Base-by-base conservation (phyloP, 2,797 vertebrate genomes). In the Tapera naevia region DNA sequence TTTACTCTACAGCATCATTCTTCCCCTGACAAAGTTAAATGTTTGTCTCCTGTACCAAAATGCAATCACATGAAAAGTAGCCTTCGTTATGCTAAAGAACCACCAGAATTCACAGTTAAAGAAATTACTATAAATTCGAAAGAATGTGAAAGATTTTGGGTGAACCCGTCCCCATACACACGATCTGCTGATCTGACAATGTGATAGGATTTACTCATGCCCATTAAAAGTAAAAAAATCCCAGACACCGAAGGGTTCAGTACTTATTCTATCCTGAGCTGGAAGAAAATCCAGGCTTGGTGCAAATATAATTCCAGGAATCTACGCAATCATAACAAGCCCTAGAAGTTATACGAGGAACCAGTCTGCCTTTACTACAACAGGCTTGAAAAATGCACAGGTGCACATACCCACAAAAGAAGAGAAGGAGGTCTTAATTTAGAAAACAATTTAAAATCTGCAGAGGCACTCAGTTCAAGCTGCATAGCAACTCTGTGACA, bases 391-490 rank as follows among this genome's bases (percentile, higher is more conserved):
- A 93, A 87, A 86, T 13, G 57, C 93, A 82, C 79, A 94, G 62
- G 80, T 86, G 80, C 71, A 72, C 64, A 17, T 57, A 69, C 16
- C 30, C 17, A 0, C 50, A 65, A 56, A 85, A 85, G 58, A 75
- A 27, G 45, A 89, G 54, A 57, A 13, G 6, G 41, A 80, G 39
- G 18, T 83, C 69, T 41, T 64, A 73, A 91, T 90, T 91, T 85
- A 88, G 86, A 79, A 85, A 80, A 91, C 37, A 69, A 93, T 84
- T 82, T 72, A 33, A 85, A 85, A 75, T 82, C 66, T 32, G 51
- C 2, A 1, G 46, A 83, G 75, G 35, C 54, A 35, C 32, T 58
- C 50, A 13, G 53, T 50, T 86, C 51, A 67, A 66, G 66, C 43
- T 66, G 57, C 76, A 91, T 28, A 90, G 80, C 62, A 90, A 81